These are phyloP conservation scores for Gryon sp. DNA, from an alignment of 1,140 invertebrate species.

Conservation along the genomic window DNA sequence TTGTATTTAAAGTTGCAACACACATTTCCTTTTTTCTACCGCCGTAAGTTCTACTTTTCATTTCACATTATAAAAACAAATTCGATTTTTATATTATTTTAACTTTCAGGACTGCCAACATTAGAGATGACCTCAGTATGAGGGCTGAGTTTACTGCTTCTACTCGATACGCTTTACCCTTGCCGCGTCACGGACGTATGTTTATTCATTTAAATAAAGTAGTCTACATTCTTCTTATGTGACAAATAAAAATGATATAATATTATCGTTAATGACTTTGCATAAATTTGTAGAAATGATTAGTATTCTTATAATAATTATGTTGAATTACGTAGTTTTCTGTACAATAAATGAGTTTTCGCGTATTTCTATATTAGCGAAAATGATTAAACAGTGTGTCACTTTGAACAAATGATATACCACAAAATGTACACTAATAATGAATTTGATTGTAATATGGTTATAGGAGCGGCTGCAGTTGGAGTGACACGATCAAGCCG, in stretches of 20 bases:
- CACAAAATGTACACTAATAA: too few species aligned
- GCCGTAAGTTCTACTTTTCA: too few species aligned
- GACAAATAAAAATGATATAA: neutral
- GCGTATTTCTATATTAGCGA: too few species aligned
- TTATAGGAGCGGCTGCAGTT: conserved; percentile 69
- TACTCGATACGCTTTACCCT: conserved; percentile 50
- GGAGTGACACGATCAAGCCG: conserved; percentile 73
- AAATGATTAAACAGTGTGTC: neutral
- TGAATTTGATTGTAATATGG: conserved; percentile 30
- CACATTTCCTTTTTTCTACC: too few species aligned
- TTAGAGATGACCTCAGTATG: conserved; percentile 52
- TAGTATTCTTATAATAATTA: too few species aligned
- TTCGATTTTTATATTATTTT: too few species aligned
- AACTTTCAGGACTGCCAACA: conserved; percentile 55
- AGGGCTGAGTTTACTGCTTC: conserved; percentile 57
- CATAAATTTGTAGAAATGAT: too few species aligned
- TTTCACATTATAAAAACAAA: too few species aligned
- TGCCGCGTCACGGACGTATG: conserved; percentile 54
- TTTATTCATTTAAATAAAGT: neutral
- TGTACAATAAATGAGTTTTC: too few species aligned
- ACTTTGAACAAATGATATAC: neutral
- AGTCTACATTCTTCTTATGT: neutral
- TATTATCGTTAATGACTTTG: neutral
- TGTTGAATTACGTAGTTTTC: too few species aligned
- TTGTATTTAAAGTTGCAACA: too few species aligned